Evolutionary conservation across 2,113 vertebrate species (phyloP), one percentile per base, ranked within the genome.

Genomic region (Neogobius melanostomus): DNA sequence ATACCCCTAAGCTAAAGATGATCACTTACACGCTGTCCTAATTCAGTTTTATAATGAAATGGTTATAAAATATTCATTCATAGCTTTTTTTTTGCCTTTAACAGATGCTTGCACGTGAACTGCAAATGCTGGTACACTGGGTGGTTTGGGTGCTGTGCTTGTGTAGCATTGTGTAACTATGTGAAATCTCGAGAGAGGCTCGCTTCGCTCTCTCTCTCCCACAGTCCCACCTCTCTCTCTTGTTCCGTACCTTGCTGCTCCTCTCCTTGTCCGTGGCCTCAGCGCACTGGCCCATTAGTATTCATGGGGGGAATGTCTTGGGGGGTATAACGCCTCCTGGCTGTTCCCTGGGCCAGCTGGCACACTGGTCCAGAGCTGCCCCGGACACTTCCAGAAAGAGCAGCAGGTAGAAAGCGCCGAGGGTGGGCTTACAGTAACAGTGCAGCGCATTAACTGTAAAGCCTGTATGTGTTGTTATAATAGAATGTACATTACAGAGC

Each of bases 261-360:
- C 59, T 79, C 51, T 69, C 69, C 69, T 80, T 44, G 57, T 66
- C 75, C 59, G 73, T 14, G 60, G 80, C 78, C 78, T 56, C 8
- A 7, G 53, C 75, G 66, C 81, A 66, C 63, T 59, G 45, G 65
- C 44, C 46, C 71, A 80, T 87, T 84, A 84, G 82, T 87, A 89
- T 90, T 90, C 88, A 88, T 85, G 69, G 63, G 72, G 81, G 74
- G 60, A 61, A 68, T 70, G 69, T 66, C 59, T 68, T 12, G 64
- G 69, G 61, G 79, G 70, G 68, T 73, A 65, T 77, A 82, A 78
- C 81, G 79, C 70, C 79, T 83, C 54, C 79, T 85, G 84, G 74
- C 74, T 78, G 76, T 75, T 80, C 68, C 78, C 69, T 63, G 48
- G 64, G 84, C 85, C 85, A 85, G 88, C 85, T 87, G 83, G 86